These are phyloP conservation scores for Cisticola juncidis DNA, from an alignment of 2,113 vertebrate species.

Conservation along the genomic window DNA sequence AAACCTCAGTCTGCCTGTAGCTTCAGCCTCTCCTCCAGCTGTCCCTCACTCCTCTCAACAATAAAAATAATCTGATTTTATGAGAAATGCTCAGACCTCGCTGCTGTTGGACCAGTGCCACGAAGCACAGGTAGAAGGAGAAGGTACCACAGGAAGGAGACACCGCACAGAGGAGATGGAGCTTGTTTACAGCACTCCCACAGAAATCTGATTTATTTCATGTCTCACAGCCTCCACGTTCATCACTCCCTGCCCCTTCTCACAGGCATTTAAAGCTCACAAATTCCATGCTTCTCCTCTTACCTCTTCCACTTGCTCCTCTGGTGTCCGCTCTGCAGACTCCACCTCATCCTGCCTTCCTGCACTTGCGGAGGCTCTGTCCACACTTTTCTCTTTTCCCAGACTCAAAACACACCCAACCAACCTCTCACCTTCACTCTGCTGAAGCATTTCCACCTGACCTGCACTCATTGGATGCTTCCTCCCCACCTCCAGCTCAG, in stretches of 20 bases:
- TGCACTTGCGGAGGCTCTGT: background rate
- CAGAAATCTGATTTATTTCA: background rate
- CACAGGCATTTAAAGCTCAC: background rate
- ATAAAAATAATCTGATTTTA: fast-evolving
- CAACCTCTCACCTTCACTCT: background rate
- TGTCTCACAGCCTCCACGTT: background rate
- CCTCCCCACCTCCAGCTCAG: background rate
- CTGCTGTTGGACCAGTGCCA: background rate
- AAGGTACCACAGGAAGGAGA: background rate
- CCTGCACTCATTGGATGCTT: conserved; percentile 13
- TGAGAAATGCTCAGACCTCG: background rate
- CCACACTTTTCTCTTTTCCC: background rate
- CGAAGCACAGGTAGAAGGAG: background rate
- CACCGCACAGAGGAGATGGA: fast-evolving
- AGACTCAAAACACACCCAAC: background rate
- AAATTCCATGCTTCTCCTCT: background rate
- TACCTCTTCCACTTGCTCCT: conserved; percentile 33
- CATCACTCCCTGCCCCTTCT: background rate
- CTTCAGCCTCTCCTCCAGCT: background rate
- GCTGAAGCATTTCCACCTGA: background rate
- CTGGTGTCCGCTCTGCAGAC: background rate
- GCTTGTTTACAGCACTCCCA: background rate
- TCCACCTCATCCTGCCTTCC: background rate
- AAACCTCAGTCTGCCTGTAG: background rate
- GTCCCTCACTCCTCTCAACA: background rate